Percentiles rank a stretch among this genome's conserved stretches.
Evolutionary conservation across 2,113 vertebrate species (phyloP).

Genomic region (Cebus imitator): DNA sequence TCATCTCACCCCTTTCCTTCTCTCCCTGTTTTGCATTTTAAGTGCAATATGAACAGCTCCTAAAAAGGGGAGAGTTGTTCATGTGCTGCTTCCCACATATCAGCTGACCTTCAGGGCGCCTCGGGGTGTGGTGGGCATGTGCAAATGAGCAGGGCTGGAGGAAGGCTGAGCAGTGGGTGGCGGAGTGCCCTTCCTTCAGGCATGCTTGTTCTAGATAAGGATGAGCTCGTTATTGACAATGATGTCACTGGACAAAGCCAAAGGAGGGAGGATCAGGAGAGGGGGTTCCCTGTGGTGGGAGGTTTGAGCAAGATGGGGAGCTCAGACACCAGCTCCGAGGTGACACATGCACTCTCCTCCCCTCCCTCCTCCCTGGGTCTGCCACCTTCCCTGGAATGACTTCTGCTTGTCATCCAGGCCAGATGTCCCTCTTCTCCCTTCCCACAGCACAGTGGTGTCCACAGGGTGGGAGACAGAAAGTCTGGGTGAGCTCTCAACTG

Average conservation of each 20-base stretch:
- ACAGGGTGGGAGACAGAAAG: not conserved
- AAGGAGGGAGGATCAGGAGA: not conserved
- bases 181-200: not conserved
- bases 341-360: not conserved
- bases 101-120: not conserved
- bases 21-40: not conserved
- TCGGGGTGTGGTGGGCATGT: not conserved
- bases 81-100: not conserved
- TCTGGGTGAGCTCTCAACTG: not conserved
- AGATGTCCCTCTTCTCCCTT: not conserved
- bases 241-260: not conserved
- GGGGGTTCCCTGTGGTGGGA: not conserved
- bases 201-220: not conserved
- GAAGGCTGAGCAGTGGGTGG: not conserved
- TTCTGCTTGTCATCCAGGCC: not conserved
- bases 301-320: not conserved
- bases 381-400: not conserved
- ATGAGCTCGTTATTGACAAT: not conserved
- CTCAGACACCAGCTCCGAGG: not conserved
- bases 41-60: not conserved
- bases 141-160: not conserved
- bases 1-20: not conserved
- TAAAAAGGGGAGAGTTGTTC: not conserved
- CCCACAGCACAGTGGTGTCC: not conserved
- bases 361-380: not conserved